These are phyloP conservation scores for Lepidocolaptes lacrymiger DNA, from an alignment of 2,797 vertebrate species.

Conservation along the genomic window DNA sequence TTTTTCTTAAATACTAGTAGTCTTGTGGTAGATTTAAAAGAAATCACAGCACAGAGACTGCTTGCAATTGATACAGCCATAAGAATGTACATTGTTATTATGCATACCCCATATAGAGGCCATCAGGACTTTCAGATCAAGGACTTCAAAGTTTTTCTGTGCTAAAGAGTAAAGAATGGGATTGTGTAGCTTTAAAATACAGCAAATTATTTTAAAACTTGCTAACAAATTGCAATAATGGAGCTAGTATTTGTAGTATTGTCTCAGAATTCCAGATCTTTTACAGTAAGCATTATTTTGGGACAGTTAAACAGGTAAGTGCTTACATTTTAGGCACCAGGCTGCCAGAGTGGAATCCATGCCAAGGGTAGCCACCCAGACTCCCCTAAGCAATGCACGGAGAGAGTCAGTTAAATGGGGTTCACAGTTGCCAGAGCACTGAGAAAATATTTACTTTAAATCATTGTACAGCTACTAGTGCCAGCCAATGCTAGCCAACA, in stretches of 20 bases:
- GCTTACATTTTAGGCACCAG: conserved; percentile 56
- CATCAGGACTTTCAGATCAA: not conserved
- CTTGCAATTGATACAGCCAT: not conserved
- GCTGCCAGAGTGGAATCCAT: conserved; percentile 63
- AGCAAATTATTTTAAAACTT: not conserved
- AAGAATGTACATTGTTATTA: not conserved
- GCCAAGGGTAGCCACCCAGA: conserved; percentile 56
- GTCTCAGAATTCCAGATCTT: conserved; percentile 3
- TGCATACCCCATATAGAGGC: not conserved
- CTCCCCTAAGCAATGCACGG: conserved; percentile 57
- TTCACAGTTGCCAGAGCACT: conserved; percentile 1
- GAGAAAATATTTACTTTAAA: conserved; percentile 20
- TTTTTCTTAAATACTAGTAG: not conserved
- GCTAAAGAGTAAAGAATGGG: not conserved
- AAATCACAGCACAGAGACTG: not conserved
- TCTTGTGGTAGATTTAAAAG: not conserved
- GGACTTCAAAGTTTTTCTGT: not conserved
- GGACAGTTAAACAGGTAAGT: conserved; percentile 51
- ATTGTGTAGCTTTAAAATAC: not conserved
- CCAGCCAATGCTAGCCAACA: not conserved
- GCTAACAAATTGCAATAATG: not conserved
- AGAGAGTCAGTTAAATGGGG: conserved; percentile 47
- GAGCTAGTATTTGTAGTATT: not conserved
- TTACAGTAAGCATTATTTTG: conserved; percentile 30
- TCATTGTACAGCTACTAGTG: not conserved